Evolutionary conservation across 2,797 vertebrate genomes (phyloP).

Genomic region (Thaleichthys pacificus): DNA sequence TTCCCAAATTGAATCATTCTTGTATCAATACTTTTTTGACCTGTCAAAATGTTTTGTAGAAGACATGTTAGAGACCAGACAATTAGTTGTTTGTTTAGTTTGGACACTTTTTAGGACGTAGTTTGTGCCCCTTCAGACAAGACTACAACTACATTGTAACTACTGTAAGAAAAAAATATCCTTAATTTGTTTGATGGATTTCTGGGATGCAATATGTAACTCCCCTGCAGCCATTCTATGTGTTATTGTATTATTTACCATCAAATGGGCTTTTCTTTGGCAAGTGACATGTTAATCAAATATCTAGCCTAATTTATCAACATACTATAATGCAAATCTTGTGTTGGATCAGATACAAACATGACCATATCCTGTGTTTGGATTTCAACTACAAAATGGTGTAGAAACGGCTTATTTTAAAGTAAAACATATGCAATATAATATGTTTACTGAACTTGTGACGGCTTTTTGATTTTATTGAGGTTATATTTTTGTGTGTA

Average conservation of each 20-base stretch:
- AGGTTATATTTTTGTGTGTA: constrained; percentile 32
- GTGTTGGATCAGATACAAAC: constrained; percentile 40
- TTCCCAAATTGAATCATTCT: not conserved
- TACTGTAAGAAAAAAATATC: not conserved
- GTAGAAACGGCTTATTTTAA: constrained; percentile 31
- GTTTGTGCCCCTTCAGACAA: not conserved
- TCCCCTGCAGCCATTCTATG: constrained; percentile 26
- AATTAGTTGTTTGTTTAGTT: not conserved
- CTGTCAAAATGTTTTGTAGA: constrained; percentile 7
- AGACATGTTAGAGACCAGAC: constrained; percentile 7
- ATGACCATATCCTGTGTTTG: constrained; percentile 20
- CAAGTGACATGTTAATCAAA: constrained; percentile 69
- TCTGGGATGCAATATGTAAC: not conserved
- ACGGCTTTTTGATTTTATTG: constrained; percentile 44
- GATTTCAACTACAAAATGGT: constrained; percentile 30
- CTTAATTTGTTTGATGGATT: not conserved
- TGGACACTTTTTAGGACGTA: not conserved
- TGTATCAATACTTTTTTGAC: not conserved
- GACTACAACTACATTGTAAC: not conserved
- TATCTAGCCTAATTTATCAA: constrained; percentile 37
- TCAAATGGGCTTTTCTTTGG: constrained; percentile 79
- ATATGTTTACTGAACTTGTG: constrained; percentile 29
- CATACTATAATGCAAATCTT: constrained; percentile 51
- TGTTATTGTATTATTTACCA: constrained; percentile 33
- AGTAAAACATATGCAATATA: constrained; percentile 11